phyloP scores from a whole-genome alignment of 2,888 invertebrate genomes.

The Spicauda simplicius region DNA sequence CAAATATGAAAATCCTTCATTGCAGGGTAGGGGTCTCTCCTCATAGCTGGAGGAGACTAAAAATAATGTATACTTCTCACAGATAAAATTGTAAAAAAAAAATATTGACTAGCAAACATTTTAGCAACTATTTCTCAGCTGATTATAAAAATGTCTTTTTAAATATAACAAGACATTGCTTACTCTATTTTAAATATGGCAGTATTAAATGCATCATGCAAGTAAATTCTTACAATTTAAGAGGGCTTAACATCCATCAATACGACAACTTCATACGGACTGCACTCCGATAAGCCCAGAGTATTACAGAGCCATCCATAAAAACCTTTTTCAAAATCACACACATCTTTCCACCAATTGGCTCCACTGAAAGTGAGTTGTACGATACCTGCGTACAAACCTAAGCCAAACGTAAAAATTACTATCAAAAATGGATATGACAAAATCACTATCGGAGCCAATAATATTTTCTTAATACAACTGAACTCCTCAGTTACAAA shows the following conservation, averaged over 20 bases:
- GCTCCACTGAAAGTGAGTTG: conserved; percentile 88
- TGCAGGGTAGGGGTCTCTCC: too few relatives aligned
- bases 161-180: conserved; percentile 6
- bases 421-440: conserved; percentile 89
- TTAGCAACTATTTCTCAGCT: conserved; percentile 18
- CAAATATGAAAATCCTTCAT: too few relatives aligned
- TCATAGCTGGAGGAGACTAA: too few relatives aligned
- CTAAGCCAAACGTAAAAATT: conserved; percentile 86
- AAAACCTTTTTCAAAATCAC: conserved; percentile 91
- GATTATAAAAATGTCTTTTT: conserved; percentile 16
- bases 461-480: conserved; percentile 85
- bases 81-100: conserved; percentile 22
- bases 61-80: background rate
- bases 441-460: conserved; percentile 88
- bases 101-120: conserved; percentile 23
- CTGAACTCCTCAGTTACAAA: conserved; percentile 88
- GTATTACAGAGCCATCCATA: conserved; percentile 90
- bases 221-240: conserved; percentile 16
- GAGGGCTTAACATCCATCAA: conserved; percentile 84
- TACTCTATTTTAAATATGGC: conserved; percentile 37
- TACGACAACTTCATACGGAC: conserved; percentile 90
- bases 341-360: conserved; percentile 89
- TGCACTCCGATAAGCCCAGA: conserved; percentile 88
- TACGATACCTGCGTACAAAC: conserved; percentile 87
- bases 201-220: conserved; percentile 34